Percentiles rank a stretch among this genome's conserved stretches.
These are phyloP conservation scores for Apogon talboti DNA, from an alignment of 2,797 vertebrate species.

Conservation along the genomic window DNA sequence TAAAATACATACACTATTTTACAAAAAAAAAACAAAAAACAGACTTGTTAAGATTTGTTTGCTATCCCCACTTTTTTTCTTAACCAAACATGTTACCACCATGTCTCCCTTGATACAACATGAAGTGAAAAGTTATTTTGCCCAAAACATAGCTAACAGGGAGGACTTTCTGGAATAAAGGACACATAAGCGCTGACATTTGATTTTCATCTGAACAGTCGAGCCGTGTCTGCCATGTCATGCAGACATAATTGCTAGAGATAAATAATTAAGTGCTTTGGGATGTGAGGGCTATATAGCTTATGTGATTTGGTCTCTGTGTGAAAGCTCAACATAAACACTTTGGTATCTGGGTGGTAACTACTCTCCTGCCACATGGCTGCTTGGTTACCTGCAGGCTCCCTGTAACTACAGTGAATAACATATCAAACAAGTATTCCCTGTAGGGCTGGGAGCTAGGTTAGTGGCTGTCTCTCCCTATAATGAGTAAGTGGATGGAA, in stretches of 20 bases:
- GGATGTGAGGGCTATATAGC: slow-evolving; percentile 41
- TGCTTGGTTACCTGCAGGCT: slow-evolving; percentile 78
- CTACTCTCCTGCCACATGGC: slow-evolving; percentile 68
- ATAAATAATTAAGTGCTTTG: slow-evolving; percentile 73
- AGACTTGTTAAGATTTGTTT: not conserved
- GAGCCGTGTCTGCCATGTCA: slow-evolving; percentile 45
- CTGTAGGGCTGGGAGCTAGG: slow-evolving; percentile 40
- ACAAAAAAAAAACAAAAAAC: no score
- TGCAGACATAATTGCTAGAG: slow-evolving; percentile 62
- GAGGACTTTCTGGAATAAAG: slow-evolving; percentile 27
- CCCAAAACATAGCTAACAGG: slow-evolving; percentile 13
- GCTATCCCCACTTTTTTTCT: not conserved
- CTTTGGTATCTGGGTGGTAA: slow-evolving; percentile 68
- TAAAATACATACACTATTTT: no score
- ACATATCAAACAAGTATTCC: slow-evolving; percentile 49
- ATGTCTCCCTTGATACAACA: not conserved
- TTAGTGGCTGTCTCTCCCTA: slow-evolving; percentile 9
- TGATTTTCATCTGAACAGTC: slow-evolving; percentile 34
- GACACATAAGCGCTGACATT: slow-evolving; percentile 57
- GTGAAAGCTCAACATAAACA: slow-evolving; percentile 63
- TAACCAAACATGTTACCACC: not conserved
- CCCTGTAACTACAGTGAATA: slow-evolving; percentile 51
- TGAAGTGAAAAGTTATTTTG: slow-evolving; percentile 26
- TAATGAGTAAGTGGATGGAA: slow-evolving; percentile 6
- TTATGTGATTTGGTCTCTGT: slow-evolving; percentile 50